Percentiles rank a stretch among this genome's conserved stretches.
These are phyloP conservation scores for Mobula birostris DNA, from an alignment of 2,113 vertebrate species.

Conservation along the genomic window DNA sequence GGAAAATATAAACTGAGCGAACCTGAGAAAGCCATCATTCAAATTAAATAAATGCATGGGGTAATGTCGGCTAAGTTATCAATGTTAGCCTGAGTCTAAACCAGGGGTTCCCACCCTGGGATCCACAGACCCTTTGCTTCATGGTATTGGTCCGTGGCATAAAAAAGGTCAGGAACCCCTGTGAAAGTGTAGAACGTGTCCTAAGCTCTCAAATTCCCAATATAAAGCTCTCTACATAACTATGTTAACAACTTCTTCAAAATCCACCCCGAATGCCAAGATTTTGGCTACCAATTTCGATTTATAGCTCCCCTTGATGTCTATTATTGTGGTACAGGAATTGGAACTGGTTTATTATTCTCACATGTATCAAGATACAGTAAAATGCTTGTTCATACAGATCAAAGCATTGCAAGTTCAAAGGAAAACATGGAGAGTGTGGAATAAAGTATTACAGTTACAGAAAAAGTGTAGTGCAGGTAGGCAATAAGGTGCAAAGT, in stretches of 20 bases:
- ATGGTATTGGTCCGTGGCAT: too few relatives aligned
- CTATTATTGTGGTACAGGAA: not conserved
- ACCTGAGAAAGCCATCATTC: not conserved
- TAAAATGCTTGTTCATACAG: too few relatives aligned
- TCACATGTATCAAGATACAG: not conserved
- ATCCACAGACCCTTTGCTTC: too few relatives aligned
- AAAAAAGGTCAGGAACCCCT: too few relatives aligned
- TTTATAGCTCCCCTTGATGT: not conserved
- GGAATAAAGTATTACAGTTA: too few relatives aligned
- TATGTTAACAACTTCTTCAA: not conserved
- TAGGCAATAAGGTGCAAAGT: too few relatives aligned
- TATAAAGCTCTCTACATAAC: not conserved
- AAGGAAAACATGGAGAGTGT: too few relatives aligned
- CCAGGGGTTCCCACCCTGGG: too few relatives aligned
- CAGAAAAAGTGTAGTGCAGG: too few relatives aligned
- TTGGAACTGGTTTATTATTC: too few relatives aligned
- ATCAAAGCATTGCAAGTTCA: too few relatives aligned
- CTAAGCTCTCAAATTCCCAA: not conserved
- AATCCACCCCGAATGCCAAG: not conserved
- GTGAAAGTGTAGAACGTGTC: too few relatives aligned
- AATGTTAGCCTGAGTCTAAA: not conserved
- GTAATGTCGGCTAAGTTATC: not conserved
- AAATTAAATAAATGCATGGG: not conserved
- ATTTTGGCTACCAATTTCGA: not conserved
- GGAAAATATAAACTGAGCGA: not conserved